phyloP scores from a whole-genome alignment of 2,888 invertebrate species.

The Tineola bisselliella region DNA sequence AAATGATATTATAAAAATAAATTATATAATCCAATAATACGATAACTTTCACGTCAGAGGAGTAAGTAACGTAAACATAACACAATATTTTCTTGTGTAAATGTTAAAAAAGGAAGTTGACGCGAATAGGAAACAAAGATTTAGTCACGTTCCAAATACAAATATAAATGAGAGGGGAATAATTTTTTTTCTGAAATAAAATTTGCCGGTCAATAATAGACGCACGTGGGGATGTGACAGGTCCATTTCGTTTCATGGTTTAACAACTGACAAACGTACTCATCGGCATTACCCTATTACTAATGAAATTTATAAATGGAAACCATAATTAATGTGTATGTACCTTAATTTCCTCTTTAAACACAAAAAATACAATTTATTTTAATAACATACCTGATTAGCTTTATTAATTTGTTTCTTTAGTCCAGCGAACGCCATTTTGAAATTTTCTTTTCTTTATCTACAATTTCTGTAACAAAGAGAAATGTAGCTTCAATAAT shows the following conservation, averaged over 20 bases:
- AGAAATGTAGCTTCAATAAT: not conserved
- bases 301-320: no score
- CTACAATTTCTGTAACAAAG: constrained; percentile 11
- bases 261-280: no score
- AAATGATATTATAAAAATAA: not conserved
- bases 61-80: not conserved
- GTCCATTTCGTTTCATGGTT: no score
- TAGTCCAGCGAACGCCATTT: constrained; percentile 98
- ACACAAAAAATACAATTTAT: no score
- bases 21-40: not conserved
- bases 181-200: no score
- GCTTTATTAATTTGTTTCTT: constrained; percentile 99
- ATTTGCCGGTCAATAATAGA: no score
- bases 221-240: no score
- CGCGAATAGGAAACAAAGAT: not conserved
- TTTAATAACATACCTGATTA: constrained; percentile 85
- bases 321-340: no score
- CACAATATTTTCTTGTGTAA: constrained; percentile 1
- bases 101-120: not conserved
- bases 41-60: not conserved
- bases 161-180: no score
- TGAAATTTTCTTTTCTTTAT: constrained; percentile 24
- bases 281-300: no score
- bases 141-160: not conserved
- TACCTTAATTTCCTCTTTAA: no score